phyloP scores from a whole-genome alignment of 2,113 vertebrate species.

The Nothobranchius furzeri region DNA sequence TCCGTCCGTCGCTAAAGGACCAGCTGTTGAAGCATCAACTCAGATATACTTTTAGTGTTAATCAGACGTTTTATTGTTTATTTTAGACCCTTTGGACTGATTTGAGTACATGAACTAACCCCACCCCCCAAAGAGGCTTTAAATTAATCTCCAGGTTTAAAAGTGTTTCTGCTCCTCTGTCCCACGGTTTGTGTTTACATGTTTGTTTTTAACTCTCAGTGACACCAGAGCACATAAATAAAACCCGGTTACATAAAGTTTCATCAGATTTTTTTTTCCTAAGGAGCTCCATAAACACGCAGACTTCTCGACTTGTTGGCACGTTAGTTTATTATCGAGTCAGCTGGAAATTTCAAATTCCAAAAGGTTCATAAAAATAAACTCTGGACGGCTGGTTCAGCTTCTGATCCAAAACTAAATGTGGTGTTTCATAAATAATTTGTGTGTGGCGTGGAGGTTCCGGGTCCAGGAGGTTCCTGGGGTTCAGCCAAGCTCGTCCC shows the following conservation, averaged over 20 bases:
- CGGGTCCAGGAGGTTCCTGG: too few species aligned
- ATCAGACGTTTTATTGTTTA: too few species aligned
- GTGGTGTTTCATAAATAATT: slow-evolving; percentile 9
- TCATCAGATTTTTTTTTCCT: neutral
- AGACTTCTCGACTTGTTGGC: slow-evolving; percentile 11
- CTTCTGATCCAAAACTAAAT: slow-evolving; percentile 17
- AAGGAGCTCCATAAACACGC: neutral
- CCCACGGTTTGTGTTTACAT: neutral
- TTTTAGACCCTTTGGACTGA: too few species aligned
- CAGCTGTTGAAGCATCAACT: too few species aligned
- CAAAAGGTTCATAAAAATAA: neutral
- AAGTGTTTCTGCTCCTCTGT: neutral
- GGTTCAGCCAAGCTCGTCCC: too few species aligned
- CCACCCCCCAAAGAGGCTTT: too few species aligned
- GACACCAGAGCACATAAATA: neutral
- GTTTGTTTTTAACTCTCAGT: neutral
- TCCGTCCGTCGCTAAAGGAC: too few species aligned
- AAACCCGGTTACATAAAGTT: neutral
- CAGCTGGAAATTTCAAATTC: slow-evolving; percentile 8
- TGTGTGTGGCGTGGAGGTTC: too few species aligned
- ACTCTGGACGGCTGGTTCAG: neutral
- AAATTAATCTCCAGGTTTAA: neutral
- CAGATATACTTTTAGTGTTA: too few species aligned
- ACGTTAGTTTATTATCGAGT: slow-evolving; percentile 10
- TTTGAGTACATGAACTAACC: too few species aligned